These are phyloP conservation scores for Melanostigma gelatinosum DNA, from an alignment of 2,113 vertebrate species.

Conservation along the genomic window DNA sequence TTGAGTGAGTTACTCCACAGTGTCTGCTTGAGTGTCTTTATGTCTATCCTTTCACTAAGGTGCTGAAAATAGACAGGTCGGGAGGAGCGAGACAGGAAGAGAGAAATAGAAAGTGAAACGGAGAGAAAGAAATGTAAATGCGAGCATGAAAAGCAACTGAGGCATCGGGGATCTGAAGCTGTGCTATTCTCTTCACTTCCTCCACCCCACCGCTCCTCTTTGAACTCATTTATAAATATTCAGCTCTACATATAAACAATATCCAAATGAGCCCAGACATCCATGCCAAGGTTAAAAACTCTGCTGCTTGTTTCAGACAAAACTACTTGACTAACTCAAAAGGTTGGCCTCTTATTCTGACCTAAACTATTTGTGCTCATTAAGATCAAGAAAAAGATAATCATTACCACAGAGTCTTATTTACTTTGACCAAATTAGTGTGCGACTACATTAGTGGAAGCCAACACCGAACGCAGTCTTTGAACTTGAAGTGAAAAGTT, in stretches of 20 bases:
- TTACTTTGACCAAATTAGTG: constrained; percentile 73
- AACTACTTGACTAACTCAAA: constrained; percentile 67
- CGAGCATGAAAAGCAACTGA: constrained; percentile 74
- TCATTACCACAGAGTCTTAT: constrained; percentile 69
- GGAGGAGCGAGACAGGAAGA: constrained; percentile 60
- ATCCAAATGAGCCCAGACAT: constrained; percentile 76
- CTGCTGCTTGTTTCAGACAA: constrained; percentile 68
- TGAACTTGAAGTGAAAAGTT: constrained; percentile 69
- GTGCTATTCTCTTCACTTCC: constrained; percentile 76
- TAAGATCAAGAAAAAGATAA: constrained; percentile 76
- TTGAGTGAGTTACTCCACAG: constrained; percentile 48
- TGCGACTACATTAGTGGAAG: constrained; percentile 53
- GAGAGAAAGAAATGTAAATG: constrained; percentile 78
- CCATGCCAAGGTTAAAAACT: constrained; percentile 80
- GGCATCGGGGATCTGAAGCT: constrained; percentile 76
- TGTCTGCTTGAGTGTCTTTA: constrained; percentile 53
- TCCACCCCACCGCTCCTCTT: constrained; percentile 78
- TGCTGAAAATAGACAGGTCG: constrained; percentile 77
- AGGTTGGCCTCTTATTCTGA: constrained; percentile 70
- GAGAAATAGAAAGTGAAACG: constrained; percentile 60
- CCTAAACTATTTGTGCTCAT: constrained; percentile 74
- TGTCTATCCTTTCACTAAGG: constrained; percentile 51
- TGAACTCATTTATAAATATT: constrained; percentile 83
- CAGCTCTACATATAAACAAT: constrained; percentile 76
- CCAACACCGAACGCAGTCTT: constrained; percentile 57